Conservation (phyloP, 2,113 vertebrate species). For the Bufo bufo region DNA sequence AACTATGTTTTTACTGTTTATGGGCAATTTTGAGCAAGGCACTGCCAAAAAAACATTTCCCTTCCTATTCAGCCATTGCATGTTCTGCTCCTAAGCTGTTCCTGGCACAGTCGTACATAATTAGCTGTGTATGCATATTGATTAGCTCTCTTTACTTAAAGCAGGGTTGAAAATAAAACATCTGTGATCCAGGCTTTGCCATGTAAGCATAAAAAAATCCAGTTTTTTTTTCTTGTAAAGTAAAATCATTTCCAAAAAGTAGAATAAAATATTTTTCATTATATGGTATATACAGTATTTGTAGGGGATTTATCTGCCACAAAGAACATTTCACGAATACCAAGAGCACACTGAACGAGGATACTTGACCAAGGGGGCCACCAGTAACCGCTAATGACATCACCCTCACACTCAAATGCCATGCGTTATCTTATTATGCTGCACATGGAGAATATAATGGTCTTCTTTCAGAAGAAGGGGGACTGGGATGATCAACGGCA, state of each 20-base stretch:
- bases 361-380: background rate
- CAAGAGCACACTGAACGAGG: background rate
- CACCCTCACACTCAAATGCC: background rate
- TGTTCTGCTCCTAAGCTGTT: constrained; percentile 57
- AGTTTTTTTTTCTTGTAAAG: constrained; percentile 28
- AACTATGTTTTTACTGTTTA: constrained; percentile 58
- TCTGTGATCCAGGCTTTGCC: constrained; percentile 58
- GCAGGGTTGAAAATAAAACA: constrained; percentile 59
- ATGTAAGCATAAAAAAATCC: constrained; percentile 58
- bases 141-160: constrained; percentile 60
- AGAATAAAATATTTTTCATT: constrained; percentile 15
- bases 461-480: background rate
- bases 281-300: background rate
- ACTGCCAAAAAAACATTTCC: constrained; percentile 57
- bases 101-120: constrained; percentile 57
- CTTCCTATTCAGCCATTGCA: constrained; percentile 58
- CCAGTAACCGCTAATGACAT: constrained; percentile 2
- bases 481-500: constrained; percentile 26
- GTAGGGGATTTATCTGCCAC: background rate
- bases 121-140: constrained; percentile 60
- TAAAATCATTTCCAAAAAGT: constrained; percentile 31
- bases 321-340: constrained; percentile 5
- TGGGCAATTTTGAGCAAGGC: constrained; percentile 56
- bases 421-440: background rate
- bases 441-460: background rate